phyloP scores from a whole-genome alignment of 2,113 vertebrate genomes.

The Pristiophorus japonicus region DNA sequence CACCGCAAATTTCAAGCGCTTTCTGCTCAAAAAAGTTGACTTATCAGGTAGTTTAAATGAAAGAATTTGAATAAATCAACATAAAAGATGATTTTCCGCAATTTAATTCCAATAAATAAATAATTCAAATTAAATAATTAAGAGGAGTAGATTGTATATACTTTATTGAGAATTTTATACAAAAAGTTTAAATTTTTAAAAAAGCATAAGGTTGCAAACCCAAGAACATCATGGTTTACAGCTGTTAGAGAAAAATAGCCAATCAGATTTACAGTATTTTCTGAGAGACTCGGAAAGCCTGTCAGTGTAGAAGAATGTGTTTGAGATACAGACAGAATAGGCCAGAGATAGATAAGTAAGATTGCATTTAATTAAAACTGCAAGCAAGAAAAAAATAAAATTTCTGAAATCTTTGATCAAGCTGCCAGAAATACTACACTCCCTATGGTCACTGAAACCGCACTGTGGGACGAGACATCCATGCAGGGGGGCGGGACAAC shows the following conservation, averaged over 20 bases:
- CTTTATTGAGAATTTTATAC: neutral
- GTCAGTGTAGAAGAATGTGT: neutral
- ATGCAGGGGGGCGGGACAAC: neutral
- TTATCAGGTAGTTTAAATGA: neutral
- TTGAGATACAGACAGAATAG: neutral
- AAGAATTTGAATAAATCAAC: neutral
- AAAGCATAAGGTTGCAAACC: neutral
- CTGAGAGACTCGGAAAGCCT: neutral
- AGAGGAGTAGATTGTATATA: neutral
- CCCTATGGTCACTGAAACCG: neutral
- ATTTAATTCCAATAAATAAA: neutral
- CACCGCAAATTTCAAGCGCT: neutral
- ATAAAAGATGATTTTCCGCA: neutral
- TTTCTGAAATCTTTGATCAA: conserved; percentile 10
- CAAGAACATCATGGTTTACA: neutral
- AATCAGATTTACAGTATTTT: neutral
- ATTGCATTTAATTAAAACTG: neutral
- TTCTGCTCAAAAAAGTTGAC: neutral
- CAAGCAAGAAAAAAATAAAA: neutral
- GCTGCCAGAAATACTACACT: neutral
- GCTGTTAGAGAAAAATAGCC: neutral
- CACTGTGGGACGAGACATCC: too few relatives aligned
- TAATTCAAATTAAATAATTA: neutral
- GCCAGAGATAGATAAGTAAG: neutral
- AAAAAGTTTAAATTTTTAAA: neutral